Base-by-base conservation (phyloP, 2,113 vertebrate species). In the Formicarius rufipectus region DNA sequence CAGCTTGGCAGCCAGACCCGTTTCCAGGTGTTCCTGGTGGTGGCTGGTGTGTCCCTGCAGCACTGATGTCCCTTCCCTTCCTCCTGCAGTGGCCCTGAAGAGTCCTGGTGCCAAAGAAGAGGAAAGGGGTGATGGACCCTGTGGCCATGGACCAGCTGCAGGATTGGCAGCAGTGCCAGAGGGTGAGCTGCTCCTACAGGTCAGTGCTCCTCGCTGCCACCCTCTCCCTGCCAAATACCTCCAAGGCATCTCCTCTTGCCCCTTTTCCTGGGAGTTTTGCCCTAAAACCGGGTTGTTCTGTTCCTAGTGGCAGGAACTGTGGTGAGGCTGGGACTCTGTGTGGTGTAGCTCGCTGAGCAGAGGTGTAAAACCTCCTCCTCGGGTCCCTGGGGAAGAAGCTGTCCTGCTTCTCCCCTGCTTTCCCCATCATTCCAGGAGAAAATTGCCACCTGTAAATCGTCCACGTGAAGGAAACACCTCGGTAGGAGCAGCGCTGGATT, bases 101-200 rank as follows among this genome's bases (percentile, higher is more conserved):
- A 97, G 83, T 84, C 87, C 22, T 3, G 27, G 63, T n/a, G 82
- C 71, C 76, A 95, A 85, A 31, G 95, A 39, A 63, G 68, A 23
- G 8, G 84, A 92, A 49, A 72, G 71, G 37, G 60, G n/a, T n/a
- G n/a, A 55, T 2, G 40, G 23, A 47, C 87, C 35, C 30, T 71
- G 88, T 10, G 83, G 74, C 28, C 68, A 87, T 1, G 4, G 56
- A 16, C 95, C 93, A 78, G 55, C 95, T 49, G 16, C 23, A 0
- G 80, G 62, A 88, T 81, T 12, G 1, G 30, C 62, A 75, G 93
- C 58, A 1, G 83, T 98, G 55, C 96, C 96, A 0, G 98, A 98
- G 80, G 98, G 98, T 0, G 98, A 98, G 31, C 97, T 98, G 42
- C 92, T 98, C 58, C 95, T 98, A 40, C 97, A 98, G 98, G 98